Conservation (phyloP, 2,113 vertebrate species). For the Menidia beryllina region DNA sequence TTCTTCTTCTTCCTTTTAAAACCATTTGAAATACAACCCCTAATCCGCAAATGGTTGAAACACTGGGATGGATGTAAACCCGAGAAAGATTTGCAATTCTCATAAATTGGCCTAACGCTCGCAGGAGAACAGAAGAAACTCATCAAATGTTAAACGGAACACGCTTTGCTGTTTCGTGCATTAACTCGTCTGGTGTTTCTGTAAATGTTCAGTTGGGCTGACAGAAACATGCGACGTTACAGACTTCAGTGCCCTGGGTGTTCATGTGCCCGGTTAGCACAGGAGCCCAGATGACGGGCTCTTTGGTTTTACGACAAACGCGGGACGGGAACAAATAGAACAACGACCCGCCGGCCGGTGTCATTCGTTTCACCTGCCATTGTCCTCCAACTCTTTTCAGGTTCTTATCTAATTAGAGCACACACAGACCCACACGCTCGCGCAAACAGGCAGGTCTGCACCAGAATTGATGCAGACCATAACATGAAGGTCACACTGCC, state of each 20-base stretch:
- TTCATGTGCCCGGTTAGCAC: slow-evolving; percentile 68
- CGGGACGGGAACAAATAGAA: slow-evolving; percentile 59
- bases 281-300: slow-evolving; percentile 53
- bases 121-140: no score
- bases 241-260: slow-evolving; percentile 38
- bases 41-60: no score
- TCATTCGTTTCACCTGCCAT: slow-evolving; percentile 66
- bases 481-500: slow-evolving; percentile 69
- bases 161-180: no score
- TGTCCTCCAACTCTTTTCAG: slow-evolving; percentile 57
- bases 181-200: slow-evolving; percentile 27
- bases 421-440: slow-evolving; percentile 6
- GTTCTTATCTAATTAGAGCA: slow-evolving; percentile 66
- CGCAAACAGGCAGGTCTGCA: slow-evolving; percentile 32
- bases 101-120: no score
- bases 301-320: slow-evolving; percentile 57
- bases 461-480: slow-evolving; percentile 58
- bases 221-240: slow-evolving; percentile 47
- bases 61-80: no score
- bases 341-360: slow-evolving; percentile 39
- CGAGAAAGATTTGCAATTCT: no score
- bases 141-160: no score
- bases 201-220: slow-evolving; percentile 24
- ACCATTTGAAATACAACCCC: slow-evolving; percentile 18
- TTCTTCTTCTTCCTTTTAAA: slow-evolving; percentile 36